Evolutionary conservation across 1,140 invertebrate genomes (phyloP).

Genomic region (Drosophila trapezifrons): DNA sequence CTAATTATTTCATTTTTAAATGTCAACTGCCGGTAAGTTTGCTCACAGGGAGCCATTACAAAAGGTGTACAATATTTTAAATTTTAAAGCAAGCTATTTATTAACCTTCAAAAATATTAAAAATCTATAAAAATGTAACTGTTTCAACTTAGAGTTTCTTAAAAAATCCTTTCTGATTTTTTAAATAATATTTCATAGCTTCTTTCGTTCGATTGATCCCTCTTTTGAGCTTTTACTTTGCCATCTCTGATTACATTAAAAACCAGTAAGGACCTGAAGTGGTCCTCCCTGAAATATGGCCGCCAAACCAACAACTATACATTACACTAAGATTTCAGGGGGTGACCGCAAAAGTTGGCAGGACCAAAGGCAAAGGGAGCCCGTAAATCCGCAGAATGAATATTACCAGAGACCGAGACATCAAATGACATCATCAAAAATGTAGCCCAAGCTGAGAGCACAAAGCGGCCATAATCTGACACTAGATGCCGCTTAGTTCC

Average conservation of each 20-base stretch:
- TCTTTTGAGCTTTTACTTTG: neutral
- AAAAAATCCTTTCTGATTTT: neutral
- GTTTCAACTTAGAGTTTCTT: too few species aligned
- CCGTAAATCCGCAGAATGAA: constrained; percentile 72
- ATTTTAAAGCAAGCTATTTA: too few species aligned
- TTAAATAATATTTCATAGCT: neutral
- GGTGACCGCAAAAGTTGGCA: neutral
- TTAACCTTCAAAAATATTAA: too few species aligned
- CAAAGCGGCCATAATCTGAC: constrained; percentile 80
- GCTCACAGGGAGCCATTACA: too few species aligned
- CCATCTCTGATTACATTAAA: neutral
- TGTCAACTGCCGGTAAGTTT: too few species aligned
- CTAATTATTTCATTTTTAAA: too few species aligned
- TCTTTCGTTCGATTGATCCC: neutral
- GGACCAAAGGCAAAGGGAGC: neutral
- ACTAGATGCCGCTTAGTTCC: constrained; percentile 75
- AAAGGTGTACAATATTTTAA: too few species aligned
- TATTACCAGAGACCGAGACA: constrained; percentile 63
- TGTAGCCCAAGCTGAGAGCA: constrained; percentile 64
- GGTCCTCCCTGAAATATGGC: constrained; percentile 23
- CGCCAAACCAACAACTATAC: constrained; percentile 27
- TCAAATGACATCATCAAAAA: constrained; percentile 82
- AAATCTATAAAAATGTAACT: too few species aligned
- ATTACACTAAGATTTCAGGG: constrained; percentile 54
- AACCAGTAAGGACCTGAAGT: neutral